phyloP scores from a whole-genome alignment of 2,888 invertebrate genomes.

The Thysanoteuthis rhombus region DNA sequence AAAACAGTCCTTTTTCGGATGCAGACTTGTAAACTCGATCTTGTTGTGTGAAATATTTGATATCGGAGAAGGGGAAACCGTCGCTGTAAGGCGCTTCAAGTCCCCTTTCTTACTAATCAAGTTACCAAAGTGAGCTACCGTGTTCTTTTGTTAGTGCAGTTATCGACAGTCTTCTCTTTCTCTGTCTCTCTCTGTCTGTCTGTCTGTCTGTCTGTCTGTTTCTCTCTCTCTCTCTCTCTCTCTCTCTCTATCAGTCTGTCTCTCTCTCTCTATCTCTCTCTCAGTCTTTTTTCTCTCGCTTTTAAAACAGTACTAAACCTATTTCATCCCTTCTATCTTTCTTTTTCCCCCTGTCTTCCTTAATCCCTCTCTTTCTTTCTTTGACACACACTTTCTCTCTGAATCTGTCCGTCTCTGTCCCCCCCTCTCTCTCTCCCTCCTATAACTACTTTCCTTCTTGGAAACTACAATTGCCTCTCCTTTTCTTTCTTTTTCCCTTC shows the following conservation, averaged over 20 bases:
- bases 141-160: not conserved
- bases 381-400: too few relatives aligned
- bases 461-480: too few relatives aligned
- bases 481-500: too few relatives aligned
- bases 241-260: not conserved
- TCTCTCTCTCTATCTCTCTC: not conserved
- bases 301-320: too few relatives aligned
- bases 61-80: not conserved
- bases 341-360: too few relatives aligned
- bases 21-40: not conserved
- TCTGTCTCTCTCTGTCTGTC: not conserved
- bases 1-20: not conserved
- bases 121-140: not conserved
- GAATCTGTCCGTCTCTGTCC: too few relatives aligned
- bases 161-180: not conserved
- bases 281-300: not conserved
- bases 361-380: too few relatives aligned
- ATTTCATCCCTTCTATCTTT: too few relatives aligned
- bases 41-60: not conserved
- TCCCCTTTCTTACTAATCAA: not conserved
- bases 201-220: not conserved
- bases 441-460: too few relatives aligned
- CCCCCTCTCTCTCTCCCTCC: too few relatives aligned
- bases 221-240: not conserved
- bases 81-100: not conserved